Evolutionary conservation across 2,797 vertebrate species (phyloP).

Genomic region (Leptoclinus maculatus): DNA sequence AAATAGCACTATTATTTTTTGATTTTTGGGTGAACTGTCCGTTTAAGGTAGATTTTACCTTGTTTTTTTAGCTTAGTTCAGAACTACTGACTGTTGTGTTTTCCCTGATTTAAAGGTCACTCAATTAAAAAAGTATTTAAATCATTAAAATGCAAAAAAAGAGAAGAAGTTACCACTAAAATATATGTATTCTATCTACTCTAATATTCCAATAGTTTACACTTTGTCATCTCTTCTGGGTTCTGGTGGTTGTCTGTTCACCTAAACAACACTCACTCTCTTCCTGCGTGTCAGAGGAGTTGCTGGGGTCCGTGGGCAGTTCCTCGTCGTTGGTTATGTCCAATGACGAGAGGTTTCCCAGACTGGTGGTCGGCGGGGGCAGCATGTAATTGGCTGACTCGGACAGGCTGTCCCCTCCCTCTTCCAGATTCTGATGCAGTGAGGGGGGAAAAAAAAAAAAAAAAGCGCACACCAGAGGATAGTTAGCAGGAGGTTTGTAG

Average conservation of each 20-base stretch:
- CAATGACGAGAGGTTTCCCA: conserved; percentile 85
- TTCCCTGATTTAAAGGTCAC: not conserved
- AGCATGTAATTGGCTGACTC: conserved; percentile 86
- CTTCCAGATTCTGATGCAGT: conserved; percentile 82
- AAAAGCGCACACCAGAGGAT: conserved; percentile 20
- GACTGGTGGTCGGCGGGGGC: conserved; percentile 75
- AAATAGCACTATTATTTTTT: not conserved
- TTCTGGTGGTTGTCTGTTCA: not conserved
- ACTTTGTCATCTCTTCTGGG: not conserved
- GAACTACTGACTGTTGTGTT: not conserved
- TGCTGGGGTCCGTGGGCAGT: conserved; percentile 91
- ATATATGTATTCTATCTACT: not conserved
- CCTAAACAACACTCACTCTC: conserved; percentile 84
- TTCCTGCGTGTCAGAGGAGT: conserved; percentile 92
- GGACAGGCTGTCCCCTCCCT: conserved; percentile 80
- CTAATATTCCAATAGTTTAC: not conserved
- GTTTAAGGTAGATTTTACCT: not conserved
- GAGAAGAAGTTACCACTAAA: not conserved
- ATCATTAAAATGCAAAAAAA: not conserved
- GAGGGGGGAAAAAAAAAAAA: not conserved
- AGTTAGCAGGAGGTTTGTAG: conserved; percentile 26
- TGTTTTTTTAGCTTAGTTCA: not conserved
- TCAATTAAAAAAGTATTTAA: not conserved
- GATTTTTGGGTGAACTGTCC: not conserved
- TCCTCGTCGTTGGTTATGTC: conserved; percentile 90